Percentiles rank a stretch among this genome's conserved stretches.
These are phyloP conservation scores for Rhabdornis inornatus DNA, from an alignment of 2,113 vertebrate genomes.

Conservation along the genomic window DNA sequence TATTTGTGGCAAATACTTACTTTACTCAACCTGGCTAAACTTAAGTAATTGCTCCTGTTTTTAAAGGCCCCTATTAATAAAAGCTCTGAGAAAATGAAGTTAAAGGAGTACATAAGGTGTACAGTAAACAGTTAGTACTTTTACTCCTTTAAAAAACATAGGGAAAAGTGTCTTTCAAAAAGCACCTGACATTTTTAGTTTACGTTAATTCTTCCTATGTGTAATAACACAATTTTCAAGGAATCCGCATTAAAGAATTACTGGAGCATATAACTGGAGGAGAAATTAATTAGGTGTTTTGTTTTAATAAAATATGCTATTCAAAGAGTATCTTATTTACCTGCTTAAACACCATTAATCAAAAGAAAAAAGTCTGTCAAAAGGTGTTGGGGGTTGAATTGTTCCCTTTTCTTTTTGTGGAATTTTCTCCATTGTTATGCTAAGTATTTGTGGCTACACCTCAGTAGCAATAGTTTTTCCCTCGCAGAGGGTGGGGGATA, in stretches of 20 bases:
- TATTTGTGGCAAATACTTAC: background rate
- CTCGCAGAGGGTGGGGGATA: too few relatives aligned
- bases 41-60: background rate
- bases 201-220: background rate
- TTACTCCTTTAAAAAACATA: background rate
- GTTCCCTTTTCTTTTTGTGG: too few relatives aligned
- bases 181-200: background rate
- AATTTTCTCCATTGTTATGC: too few relatives aligned
- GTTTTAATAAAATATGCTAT: constrained; percentile 9
- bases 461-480: too few relatives aligned
- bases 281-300: constrained; percentile 9
- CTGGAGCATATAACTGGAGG: background rate
- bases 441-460: too few relatives aligned
- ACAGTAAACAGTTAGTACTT: background rate
- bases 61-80: background rate
- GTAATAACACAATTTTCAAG: constrained; percentile 10
- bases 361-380: background rate
- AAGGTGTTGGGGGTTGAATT: too few relatives aligned
- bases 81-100: background rate
- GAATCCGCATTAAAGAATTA: constrained; percentile 9
- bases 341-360: background rate
- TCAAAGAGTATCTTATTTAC: background rate
- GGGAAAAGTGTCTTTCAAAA: background rate
- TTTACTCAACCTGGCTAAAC: background rate
- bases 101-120: background rate